Conservation (phyloP, 2,113 vertebrate species). For the Notothenia rossii region DNA sequence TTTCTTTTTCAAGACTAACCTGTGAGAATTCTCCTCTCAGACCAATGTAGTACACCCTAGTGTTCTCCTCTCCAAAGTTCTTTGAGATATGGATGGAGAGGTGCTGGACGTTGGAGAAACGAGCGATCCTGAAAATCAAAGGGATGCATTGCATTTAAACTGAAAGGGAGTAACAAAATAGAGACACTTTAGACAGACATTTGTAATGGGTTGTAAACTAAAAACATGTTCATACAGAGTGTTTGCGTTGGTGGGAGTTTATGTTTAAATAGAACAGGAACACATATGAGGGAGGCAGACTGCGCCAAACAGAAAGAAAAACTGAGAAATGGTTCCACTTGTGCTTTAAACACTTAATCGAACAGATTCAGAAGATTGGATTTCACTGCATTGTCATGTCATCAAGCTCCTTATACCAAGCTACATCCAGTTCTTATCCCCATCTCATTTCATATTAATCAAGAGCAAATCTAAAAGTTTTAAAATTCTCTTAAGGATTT, state of each 20-base stretch:
- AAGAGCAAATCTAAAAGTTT: neutral
- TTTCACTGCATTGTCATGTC: slow-evolving; percentile 5
- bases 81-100: slow-evolving; percentile 96
- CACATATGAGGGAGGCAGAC: neutral
- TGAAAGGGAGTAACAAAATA: slow-evolving; percentile 7
- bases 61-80: slow-evolving; percentile 94
- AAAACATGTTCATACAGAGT: too few relatives aligned
- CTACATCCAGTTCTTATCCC: too few relatives aligned
- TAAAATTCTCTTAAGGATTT: neutral
- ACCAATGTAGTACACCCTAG: slow-evolving; percentile 94
- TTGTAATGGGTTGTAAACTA: neutral
- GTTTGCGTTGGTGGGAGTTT: too few relatives aligned
- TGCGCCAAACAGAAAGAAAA: slow-evolving; percentile 13
- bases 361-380: neutral
- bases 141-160: too few relatives aligned
- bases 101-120: slow-evolving; percentile 93
- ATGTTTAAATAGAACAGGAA: too few relatives aligned
- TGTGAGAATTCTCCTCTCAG: slow-evolving; percentile 94
- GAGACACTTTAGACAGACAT: neutral
- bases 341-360: neutral
- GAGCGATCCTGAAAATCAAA: slow-evolving; percentile 86
- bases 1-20: slow-evolving; percentile 78
- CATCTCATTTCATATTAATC: neutral
- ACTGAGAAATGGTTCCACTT: slow-evolving; percentile 8
- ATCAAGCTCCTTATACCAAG: neutral